phyloP scores from a whole-genome alignment of 2,888 invertebrate genomes.

The Acronicta alni region DNA sequence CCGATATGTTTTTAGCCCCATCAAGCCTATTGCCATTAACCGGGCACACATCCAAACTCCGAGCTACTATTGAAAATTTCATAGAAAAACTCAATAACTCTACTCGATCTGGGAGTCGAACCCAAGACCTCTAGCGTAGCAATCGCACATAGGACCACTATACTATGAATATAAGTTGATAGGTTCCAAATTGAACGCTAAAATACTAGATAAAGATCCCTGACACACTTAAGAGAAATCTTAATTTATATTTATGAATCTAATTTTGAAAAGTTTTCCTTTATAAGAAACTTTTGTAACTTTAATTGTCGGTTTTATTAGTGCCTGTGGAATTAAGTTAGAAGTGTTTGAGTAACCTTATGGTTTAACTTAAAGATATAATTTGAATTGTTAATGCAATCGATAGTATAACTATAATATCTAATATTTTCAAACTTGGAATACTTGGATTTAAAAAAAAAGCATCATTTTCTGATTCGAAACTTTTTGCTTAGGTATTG shows the following conservation, averaged over 20 bases:
- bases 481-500: too few relatives aligned
- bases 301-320: constrained; percentile 25
- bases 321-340: constrained; percentile 18
- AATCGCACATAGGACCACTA: too few relatives aligned
- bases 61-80: too few relatives aligned
- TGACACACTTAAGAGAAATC: not conserved
- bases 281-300: constrained; percentile 18
- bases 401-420: too few relatives aligned
- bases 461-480: too few relatives aligned
- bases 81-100: too few relatives aligned
- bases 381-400: constrained; percentile 4
- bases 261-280: constrained; percentile 16
- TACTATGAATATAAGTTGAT: constrained; percentile 40
- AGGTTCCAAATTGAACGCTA: constrained; percentile 37
- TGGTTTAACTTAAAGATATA: constrained; percentile 2
- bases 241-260: constrained; percentile 9
- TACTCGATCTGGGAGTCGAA: too few relatives aligned
- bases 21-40: too few relatives aligned
- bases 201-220: constrained; percentile 9
- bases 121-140: too few relatives aligned
- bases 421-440: too few relatives aligned
- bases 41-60: too few relatives aligned
- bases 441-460: not conserved
- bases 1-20: too few relatives aligned
- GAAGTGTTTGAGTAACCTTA: constrained; percentile 8